A percentile compares a stretch with the other conserved stretches of the same genome.
Evolutionary conservation across 37 sponge, comb jelly and placozoan genomes (phyloP).

Genomic region (Amphimedon queenslandica): DNA sequence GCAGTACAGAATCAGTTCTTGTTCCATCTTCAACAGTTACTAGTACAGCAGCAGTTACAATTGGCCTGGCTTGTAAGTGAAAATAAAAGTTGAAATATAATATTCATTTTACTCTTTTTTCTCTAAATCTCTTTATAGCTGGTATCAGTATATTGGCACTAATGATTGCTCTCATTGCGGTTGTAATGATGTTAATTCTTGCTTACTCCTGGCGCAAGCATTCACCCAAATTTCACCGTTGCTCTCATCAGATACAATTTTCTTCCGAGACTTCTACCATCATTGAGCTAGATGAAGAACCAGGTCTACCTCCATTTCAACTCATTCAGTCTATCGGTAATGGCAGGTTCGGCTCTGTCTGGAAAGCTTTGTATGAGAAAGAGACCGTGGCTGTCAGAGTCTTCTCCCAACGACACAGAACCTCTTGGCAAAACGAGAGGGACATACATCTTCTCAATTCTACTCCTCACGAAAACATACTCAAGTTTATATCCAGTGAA

Average conservation of each 20-base stretch:
- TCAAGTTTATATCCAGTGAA: constrained; percentile 37
- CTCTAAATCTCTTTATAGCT: too few relatives aligned
- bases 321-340: constrained; percentile 38
- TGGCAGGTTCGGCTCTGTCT: constrained; percentile 69
- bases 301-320: background rate
- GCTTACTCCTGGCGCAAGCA: background rate
- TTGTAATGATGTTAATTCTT: background rate
- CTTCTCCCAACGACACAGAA: constrained; percentile 27
- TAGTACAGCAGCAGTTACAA: too few relatives aligned
- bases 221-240: background rate
- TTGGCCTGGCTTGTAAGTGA: too few relatives aligned
- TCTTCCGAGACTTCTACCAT: background rate
- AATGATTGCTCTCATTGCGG: background rate
- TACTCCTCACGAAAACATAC: constrained; percentile 1
- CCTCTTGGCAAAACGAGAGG: constrained; percentile 61
- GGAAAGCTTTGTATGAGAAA: constrained; percentile 29
- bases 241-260: background rate
- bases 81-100: too few relatives aligned
- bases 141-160: background rate
- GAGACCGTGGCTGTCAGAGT: constrained; percentile 64
- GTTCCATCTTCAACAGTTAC: too few relatives aligned
- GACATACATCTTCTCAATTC: constrained; percentile 33
- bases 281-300: background rate
- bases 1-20: too few relatives aligned
- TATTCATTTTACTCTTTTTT: too few relatives aligned